A percentile compares a stretch with the other conserved stretches of the same genome.
Conservation (phyloP, 2,797 vertebrate species). For the Falco naumanni region DNA sequence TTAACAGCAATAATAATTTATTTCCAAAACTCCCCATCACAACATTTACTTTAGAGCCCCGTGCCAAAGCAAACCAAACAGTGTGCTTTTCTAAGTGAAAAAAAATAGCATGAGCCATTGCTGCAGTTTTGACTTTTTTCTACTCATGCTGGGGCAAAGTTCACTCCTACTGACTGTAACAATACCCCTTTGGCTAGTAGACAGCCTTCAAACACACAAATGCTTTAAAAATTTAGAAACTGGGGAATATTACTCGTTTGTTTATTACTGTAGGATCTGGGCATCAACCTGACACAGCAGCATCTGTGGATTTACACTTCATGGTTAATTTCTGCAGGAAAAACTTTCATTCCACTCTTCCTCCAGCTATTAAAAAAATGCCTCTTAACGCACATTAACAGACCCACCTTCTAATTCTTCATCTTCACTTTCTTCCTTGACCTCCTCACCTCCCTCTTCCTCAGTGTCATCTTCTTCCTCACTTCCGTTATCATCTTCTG, state of each 20-base stretch:
- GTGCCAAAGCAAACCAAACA: neutral
- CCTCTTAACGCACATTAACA: neutral
- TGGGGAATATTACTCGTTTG: neutral
- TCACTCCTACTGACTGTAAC: neutral
- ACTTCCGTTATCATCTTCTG: slow-evolving; percentile 81
- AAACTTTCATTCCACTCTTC: neutral
- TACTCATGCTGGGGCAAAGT: neutral
- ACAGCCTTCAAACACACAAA: neutral
- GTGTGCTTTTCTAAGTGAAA: neutral
- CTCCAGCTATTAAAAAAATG: neutral
- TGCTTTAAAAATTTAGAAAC: neutral
- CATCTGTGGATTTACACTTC: neutral
- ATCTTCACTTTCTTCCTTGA: slow-evolving; percentile 78
- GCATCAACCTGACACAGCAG: neutral
- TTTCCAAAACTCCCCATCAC: neutral
- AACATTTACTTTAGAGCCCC: neutral
- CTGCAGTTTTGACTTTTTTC: neutral
- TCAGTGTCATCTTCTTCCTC: slow-evolving; percentile 73
- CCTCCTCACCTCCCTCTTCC: slow-evolving; percentile 78
- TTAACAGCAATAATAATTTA: neutral
- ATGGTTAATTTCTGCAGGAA: neutral
- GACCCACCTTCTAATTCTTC: slow-evolving; percentile 77
- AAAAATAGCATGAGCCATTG: neutral
- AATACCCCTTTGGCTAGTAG: neutral
- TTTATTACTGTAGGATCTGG: neutral